These are phyloP conservation scores for Drosophila quasianomalipes DNA, from an alignment of 2,888 invertebrate genomes.

Conservation along the genomic window DNA sequence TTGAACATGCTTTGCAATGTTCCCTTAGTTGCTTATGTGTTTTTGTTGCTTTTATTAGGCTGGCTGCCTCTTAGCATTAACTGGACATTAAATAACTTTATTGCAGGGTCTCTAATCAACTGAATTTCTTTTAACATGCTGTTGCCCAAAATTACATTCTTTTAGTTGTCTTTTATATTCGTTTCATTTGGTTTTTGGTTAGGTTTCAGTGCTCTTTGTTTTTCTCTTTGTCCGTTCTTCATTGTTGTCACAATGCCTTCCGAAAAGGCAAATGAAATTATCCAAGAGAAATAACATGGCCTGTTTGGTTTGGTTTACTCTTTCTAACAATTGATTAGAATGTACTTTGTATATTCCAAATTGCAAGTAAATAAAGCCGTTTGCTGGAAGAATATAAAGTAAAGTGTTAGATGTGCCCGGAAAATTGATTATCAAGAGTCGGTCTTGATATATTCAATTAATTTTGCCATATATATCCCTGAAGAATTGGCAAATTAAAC, in stretches of 20 bases:
- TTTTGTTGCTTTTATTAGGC: conserved; percentile 3
- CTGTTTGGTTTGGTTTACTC: conserved; percentile 26
- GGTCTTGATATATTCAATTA: conserved; percentile 19
- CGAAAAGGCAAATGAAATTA: conserved; percentile 58
- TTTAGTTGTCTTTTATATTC: conserved; percentile 30
- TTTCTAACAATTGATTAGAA: conserved; percentile 53
- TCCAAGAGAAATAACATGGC: conserved; percentile 46
- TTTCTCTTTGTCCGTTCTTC: conserved; percentile 16
- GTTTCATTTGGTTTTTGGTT: conserved; percentile 27
- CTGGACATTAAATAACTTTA: conserved; percentile 73
- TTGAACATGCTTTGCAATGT: conserved; percentile 55
- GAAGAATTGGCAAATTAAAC: conserved; percentile 24
- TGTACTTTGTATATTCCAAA: conserved; percentile 31
- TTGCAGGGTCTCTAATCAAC: conserved; percentile 48
- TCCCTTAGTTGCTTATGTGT: neutral
- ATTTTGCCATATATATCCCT: neutral
- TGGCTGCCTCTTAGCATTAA: conserved; percentile 57
- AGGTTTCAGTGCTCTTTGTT: conserved; percentile 1
- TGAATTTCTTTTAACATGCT: conserved; percentile 26
- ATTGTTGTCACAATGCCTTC: conserved; percentile 47
- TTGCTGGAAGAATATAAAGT: conserved; percentile 23
- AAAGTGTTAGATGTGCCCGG: conserved; percentile 31
- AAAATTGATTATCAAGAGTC: conserved; percentile 35
- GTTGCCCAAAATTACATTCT: conserved; percentile 35
- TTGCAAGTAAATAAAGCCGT: conserved; percentile 27